Evolutionary conservation across 2,888 invertebrate species (phyloP).

Genomic region (Protophormia terraenovae): DNA sequence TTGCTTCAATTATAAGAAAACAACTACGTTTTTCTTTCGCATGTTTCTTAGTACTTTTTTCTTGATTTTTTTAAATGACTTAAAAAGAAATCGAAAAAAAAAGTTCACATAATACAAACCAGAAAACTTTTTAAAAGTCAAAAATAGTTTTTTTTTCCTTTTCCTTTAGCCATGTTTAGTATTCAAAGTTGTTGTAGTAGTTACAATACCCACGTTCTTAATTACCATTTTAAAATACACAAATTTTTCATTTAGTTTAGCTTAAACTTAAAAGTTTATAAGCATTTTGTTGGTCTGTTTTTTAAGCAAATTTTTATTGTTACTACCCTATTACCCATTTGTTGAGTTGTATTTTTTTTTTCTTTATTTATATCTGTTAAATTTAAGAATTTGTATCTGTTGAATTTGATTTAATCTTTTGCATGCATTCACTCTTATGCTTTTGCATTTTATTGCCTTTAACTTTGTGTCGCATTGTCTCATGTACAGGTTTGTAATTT

Average conservation of each 20-base stretch:
- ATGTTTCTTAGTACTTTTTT: background rate
- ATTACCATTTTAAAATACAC: constrained; percentile 35
- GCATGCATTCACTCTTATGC: constrained; percentile 40
- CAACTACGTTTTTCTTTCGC: background rate
- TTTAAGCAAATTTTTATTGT: background rate
- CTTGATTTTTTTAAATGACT: background rate
- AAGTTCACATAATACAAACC: constrained; percentile 19
- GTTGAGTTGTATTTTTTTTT: background rate
- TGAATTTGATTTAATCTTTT: constrained; percentile 56
- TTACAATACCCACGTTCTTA: constrained; percentile 57
- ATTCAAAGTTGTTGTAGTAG: background rate
- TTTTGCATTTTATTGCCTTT: background rate
- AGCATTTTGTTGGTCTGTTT: constrained; percentile 27
- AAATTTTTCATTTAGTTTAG: constrained; percentile 34
- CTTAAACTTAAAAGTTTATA: constrained; percentile 5
- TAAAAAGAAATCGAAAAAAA: background rate
- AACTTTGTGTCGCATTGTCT: background rate
- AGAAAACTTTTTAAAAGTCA: background rate
- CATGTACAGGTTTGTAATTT: background rate
- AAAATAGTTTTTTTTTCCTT: background rate
- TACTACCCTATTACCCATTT: constrained; percentile 3
- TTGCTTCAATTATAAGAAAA: background rate
- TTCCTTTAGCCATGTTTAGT: background rate
- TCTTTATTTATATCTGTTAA: background rate
- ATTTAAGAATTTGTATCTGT: constrained; percentile 29